Percentiles rank a stretch among this genome's conserved stretches.
Evolutionary conservation across 2,888 invertebrate genomes (phyloP).

Genomic region (Nebria salina): DNA sequence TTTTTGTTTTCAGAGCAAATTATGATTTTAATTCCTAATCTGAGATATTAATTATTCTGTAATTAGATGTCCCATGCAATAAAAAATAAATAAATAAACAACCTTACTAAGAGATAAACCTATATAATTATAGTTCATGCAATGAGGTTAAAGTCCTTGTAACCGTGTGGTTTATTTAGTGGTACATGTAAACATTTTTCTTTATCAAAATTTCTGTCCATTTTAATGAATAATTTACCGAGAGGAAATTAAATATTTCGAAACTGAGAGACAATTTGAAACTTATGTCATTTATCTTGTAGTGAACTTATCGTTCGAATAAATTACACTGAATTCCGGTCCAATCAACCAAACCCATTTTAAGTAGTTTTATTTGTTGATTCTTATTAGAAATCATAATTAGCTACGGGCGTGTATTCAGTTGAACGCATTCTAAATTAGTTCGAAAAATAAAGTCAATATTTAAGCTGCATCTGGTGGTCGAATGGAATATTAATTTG

Average conservation of each 20-base stretch:
- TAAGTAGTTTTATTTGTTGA: not conserved
- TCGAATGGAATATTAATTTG: too few relatives aligned
- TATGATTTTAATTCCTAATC: too few relatives aligned
- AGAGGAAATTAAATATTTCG: not conserved
- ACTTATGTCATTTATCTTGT: not conserved
- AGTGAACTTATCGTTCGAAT: not conserved
- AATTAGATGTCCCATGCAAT: not conserved
- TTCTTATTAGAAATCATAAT: not conserved
- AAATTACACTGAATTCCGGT: not conserved
- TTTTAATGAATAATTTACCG: not conserved
- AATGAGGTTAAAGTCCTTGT: conserved; percentile 14
- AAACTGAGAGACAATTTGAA: not conserved
- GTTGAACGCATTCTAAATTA: too few relatives aligned
- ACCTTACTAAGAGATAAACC: not conserved
- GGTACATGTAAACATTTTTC: not conserved
- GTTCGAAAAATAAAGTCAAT: too few relatives aligned
- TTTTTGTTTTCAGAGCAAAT: too few relatives aligned
- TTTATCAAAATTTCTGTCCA: conserved; percentile 9
- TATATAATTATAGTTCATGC: conserved; percentile 13
- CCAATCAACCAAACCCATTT: not conserved
- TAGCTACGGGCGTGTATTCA: not conserved
- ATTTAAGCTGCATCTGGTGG: too few relatives aligned
- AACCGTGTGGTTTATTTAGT: conserved; percentile 6
- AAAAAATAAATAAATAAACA: not conserved
- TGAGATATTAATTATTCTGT: not conserved